Base-by-base conservation (phyloP, 2,113 vertebrate genomes). In the Edolisoma coerulescens region DNA sequence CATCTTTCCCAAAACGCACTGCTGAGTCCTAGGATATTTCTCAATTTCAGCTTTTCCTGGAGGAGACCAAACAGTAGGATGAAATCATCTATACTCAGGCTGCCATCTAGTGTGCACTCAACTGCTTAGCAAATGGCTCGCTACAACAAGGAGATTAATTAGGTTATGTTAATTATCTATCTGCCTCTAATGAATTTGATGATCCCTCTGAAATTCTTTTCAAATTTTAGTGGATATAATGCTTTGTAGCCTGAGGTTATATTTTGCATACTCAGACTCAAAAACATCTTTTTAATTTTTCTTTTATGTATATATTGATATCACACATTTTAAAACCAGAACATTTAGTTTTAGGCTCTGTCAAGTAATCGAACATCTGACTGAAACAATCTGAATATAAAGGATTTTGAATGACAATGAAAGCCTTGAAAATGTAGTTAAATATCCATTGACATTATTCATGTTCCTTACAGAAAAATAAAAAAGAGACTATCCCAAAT, bases 81-180 rank as follows among this genome's bases (percentile, higher is more conserved):
- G 50, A 89, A 68, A 26, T 50, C 9, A 7, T 53, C 52, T n/a
- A 13, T 87, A 8, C 83, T 63, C 3, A 10, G 42, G 11, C 47
- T 71, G 89, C 98, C 98, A 98, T 88, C 98, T 98, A 95, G 94
- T 82, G 98, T 81, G 35, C 67, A 22, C 8, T 63, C 6, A 22
- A 4, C 22, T 27, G 12, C 75, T 79, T 59, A 64, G 26, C 88
- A 82, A 83, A 13, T 8, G 28, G 16, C 45, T 60, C 12, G 2
- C 12, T 22, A 33, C 10, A 32, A 21, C 35, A 6, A 44, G 32
- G 22, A 41, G 42, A 56, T 84, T 57, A 87, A 81, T 70, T 73
- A 59, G 76, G 42, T 83, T 64, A 39, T 61, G 63, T 69, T 93
- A 69, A 75, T 94, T 83, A 69, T 93, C 54, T 93, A 57, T 64